Percentiles rank a stretch among this genome's conserved stretches.
phyloP scores from a whole-genome alignment of 2,888 invertebrate species.

The Hydroisotoma schaefferi region DNA sequence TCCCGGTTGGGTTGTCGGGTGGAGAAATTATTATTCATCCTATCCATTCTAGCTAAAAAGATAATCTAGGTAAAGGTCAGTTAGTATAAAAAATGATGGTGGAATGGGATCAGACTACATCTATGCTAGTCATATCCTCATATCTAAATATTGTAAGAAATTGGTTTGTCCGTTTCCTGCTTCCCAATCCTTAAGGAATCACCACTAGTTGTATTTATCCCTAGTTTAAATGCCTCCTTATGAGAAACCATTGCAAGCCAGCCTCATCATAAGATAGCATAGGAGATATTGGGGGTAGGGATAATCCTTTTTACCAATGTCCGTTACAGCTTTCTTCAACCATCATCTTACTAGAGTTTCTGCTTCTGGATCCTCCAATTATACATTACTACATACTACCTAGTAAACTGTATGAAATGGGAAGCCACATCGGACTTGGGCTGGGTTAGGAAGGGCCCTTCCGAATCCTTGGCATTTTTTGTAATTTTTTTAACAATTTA shows the following conservation, averaged over 20 bases:
- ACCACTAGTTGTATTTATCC: too few relatives aligned
- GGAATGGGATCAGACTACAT: too few relatives aligned
- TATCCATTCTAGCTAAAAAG: not conserved
- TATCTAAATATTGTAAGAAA: not conserved
- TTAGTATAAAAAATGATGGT: not conserved
- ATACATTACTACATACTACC: not conserved
- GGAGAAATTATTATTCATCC: not conserved
- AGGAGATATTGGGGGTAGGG: not conserved
- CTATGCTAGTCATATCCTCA: not conserved
- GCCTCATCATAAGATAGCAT: not conserved
- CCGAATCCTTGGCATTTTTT: not conserved
- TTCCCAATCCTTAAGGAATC: too few relatives aligned
- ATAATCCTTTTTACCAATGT: conserved; percentile 4
- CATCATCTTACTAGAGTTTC: too few relatives aligned
- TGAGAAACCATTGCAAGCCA: not conserved
- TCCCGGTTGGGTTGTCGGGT: not conserved
- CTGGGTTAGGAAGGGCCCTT: too few relatives aligned
- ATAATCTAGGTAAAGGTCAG: too few relatives aligned
- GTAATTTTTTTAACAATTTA: not conserved
- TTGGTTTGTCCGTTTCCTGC: not conserved
- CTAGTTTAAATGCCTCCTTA: too few relatives aligned
- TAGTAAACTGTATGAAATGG: too few relatives aligned
- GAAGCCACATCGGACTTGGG: too few relatives aligned
- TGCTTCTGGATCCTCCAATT: too few relatives aligned
- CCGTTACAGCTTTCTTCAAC: too few relatives aligned